Evolutionary conservation across 2,888 invertebrate species (phyloP), one percentile per base, ranked within the genome.

Genomic region (Nasonovia ribisnigri): DNA sequence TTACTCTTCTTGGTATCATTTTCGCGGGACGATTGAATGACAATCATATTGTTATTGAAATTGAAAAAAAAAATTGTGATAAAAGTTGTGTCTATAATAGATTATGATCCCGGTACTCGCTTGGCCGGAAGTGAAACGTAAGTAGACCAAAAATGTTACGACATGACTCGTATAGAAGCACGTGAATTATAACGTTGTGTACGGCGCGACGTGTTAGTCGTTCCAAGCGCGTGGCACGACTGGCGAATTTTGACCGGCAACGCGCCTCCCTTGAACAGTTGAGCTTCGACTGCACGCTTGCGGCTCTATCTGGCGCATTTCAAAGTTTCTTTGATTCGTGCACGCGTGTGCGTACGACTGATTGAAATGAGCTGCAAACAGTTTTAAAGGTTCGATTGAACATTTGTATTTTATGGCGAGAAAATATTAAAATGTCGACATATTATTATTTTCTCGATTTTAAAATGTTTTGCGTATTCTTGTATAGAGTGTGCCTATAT

Each of bases 211-310:
- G 93, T 93, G 90, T 67, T 51, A 20, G 42, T 51, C 93, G 93
- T 90, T 60, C 84, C 90, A 16, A 93, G 90, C 86, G 93, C 93
- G 93, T 93, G 90, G 84, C 90, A 90, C 93, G 93, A 93, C 93
- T 93, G 93, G 29, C 86, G 90, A 93, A 93, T 90, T 93, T 90
- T 84, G 60, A 88, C 88, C 57, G 10, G 42, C 54, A 36, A 29
- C 43, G 43, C 48, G 93, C 92, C 92, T 84, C 92, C 93, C 90
- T 29, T 46, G 46, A 46, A 10, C 46, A 10, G 46, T 46, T 0
- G 60, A 90, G 86, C 89, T 93, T 46, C 57, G 42, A 16, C 42
- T 51, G 51, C 51, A 67, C 92, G 51, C 67, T 51, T 26, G 88
- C 54, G 46, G 57, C 86, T 84, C 84, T 26, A 42, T 84, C 84